Base-by-base conservation (phyloP, 2,113 vertebrate species). In the Hepsetus odoe region DNA sequence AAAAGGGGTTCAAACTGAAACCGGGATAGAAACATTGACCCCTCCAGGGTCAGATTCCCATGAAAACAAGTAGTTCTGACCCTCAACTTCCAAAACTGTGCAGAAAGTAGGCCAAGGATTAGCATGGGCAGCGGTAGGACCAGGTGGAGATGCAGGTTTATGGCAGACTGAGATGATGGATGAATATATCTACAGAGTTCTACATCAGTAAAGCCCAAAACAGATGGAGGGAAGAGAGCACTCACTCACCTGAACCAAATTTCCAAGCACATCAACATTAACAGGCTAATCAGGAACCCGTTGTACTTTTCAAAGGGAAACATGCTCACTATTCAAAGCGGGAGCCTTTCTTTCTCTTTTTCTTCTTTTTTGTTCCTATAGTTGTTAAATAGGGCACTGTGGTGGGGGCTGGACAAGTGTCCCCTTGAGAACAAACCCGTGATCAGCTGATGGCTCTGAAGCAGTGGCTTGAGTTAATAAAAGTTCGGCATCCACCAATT, bases 311-410 rank as follows among this genome's bases (percentile, higher is more conserved):
- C n/a, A n/a, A n/a, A n/a, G n/a, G n/a, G n/a, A n/a, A n/a, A n/a
- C n/a, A n/a, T n/a, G n/a, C n/a, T n/a, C n/a, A n/a, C n/a, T n/a
- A n/a, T n/a, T n/a, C n/a, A n/a, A n/a, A n/a, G n/a, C n/a, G n/a
- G n/a, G 35, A 5, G 9, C 4, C 4, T 38, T 46, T 12, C 14
- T 6, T 2, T 46, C 2, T 46, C 7, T 6, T 11, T 24, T 55
- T n/a, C 20, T 11, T 53, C 51, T n/a, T 8, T 8, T n/a, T 2
- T 3, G 51, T 7, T 22, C 51, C 51, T 22, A 24, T 2, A 20
- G 46, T 14, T 5, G 16, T 64, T 78, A 71, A 14, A 78, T 38
- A 59, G 76, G 53, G 26, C 18, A 24, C 10, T 32, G 11, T 28
- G 24, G 18, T 12, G 26, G 66, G 30, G 49, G 51, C 11, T 1